phyloP scores from a whole-genome alignment of 2,797 vertebrate species.

The Microctenopoma lineatum region DNA sequence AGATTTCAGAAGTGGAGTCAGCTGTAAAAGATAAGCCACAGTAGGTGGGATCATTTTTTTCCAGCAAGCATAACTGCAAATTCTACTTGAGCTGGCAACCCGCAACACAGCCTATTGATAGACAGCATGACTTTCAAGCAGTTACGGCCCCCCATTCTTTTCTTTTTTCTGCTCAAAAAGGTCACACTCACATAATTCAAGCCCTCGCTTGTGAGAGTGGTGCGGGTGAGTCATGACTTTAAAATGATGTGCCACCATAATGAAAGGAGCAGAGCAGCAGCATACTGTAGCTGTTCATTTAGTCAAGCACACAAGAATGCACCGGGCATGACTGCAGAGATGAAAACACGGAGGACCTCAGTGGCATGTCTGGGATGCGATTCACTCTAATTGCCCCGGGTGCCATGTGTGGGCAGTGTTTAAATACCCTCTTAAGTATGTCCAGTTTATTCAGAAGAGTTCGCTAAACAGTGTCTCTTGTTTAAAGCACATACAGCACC shows the following conservation, averaged over 20 bases:
- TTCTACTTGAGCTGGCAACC: conserved; percentile 32
- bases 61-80: conserved; percentile 45
- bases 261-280: conserved; percentile 64
- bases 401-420: conserved; percentile 58
- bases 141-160: conserved; percentile 6
- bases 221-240: conserved; percentile 73
- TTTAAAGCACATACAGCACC: conserved; percentile 6
- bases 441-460: conserved; percentile 3
- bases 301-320: conserved; percentile 68
- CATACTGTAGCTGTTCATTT: conserved; percentile 59
- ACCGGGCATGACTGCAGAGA: conserved; percentile 60
- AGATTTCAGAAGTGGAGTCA: conserved; percentile 33
- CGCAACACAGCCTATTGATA: conserved; percentile 52
- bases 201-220: conserved; percentile 34
- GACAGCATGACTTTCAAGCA: conserved; percentile 25
- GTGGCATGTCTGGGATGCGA: conserved; percentile 62
- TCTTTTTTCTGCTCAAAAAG: conserved; percentile 54
- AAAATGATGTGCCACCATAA: conserved; percentile 71
- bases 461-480: conserved; percentile 5
- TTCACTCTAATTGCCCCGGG: conserved; percentile 56
- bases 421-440: conserved; percentile 30
- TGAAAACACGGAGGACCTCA: conserved; percentile 62
- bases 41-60: conserved; percentile 44
- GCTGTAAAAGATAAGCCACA: conserved; percentile 52
- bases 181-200: conserved; percentile 58